These are phyloP conservation scores for Loris lydekkerianus DNA, from an alignment of 2,797 vertebrate genomes.

Conservation along the genomic window DNA sequence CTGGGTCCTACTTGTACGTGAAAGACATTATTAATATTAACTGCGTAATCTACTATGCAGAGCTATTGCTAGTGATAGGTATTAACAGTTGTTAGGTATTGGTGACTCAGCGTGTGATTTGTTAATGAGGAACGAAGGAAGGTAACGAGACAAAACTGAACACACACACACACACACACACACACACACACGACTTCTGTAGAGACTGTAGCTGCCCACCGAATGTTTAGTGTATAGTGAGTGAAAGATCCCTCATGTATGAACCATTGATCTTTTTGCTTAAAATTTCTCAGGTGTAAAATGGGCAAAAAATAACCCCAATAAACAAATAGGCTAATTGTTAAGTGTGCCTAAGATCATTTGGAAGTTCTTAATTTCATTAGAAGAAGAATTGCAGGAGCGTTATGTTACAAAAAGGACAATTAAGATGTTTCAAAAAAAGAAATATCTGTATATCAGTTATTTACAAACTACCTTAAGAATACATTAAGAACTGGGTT, in stretches of 20 bases:
- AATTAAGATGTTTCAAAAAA: constrained; percentile 44
- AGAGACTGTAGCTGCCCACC: not conserved
- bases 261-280: not conserved
- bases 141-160: not conserved
- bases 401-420: not conserved
- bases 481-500: constrained; percentile 17
- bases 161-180: too few species aligned
- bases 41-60: not conserved
- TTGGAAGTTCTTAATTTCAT: not conserved
- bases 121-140: constrained; percentile 19
- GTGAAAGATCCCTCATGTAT: not conserved
- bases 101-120: not conserved
- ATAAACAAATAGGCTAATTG: not conserved
- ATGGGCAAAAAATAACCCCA: not conserved
- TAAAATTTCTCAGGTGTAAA: not conserved
- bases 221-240: not conserved
- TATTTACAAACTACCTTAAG: not conserved
- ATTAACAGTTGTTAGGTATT: not conserved
- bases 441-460: not conserved
- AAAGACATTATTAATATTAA: not conserved
- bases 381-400: not conserved
- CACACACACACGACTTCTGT: not conserved
- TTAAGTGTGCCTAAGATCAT: not conserved
- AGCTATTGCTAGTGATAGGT: not conserved
- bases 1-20: not conserved